Evolutionary conservation across 2,888 invertebrate genomes (phyloP), one percentile per base, ranked within the genome.

Genomic region (Strigamia maritima): DNA sequence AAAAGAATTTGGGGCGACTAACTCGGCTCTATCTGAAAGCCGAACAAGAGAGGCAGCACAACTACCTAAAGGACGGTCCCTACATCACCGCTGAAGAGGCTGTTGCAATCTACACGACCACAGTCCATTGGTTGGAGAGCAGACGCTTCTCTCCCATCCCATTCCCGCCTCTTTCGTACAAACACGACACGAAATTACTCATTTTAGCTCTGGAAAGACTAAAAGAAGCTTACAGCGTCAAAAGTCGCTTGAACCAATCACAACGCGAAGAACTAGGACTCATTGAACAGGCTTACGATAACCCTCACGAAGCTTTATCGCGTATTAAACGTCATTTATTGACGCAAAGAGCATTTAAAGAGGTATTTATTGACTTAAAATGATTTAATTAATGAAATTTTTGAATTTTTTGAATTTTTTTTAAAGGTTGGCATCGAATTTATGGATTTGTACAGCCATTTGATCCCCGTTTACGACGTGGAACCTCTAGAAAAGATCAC

Each of bases 11-110:
- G 82, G 99, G 99, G 0, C 90, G 99, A n/a, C 89, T 99, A 77
- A 99, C 99, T 0, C 89, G 99, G 81, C 89, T 99, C 31, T 99
- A 98, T 86, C 89, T 99, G 81, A 99, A 99, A 88, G 89, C 98
- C 0, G 99, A 99, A 87, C 99, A 99, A 86, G 99, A 99, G 86
- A 88, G 99, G 8, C 99, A 99, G 85, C 99, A 99, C 86, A 99
- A 99, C 87, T 99, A 99, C 86, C 88, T 99, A 83, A 99, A 99
- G 89, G 99, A 99, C 86, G 99, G 99, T 77, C 99, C 99, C 0
- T 99, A 99, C 88, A 97, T 99, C 84, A 97, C 97, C 0, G 98
- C 99, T 0, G 99, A 99, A 87, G 99, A 99, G 89, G 99, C 99
- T 24, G 98, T 99, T 16, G 99, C 99, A 38, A 99, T 99, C 85